These are phyloP conservation scores for Galleria mellonella DNA, from an alignment of 1,140 invertebrate species.

Conservation along the genomic window DNA sequence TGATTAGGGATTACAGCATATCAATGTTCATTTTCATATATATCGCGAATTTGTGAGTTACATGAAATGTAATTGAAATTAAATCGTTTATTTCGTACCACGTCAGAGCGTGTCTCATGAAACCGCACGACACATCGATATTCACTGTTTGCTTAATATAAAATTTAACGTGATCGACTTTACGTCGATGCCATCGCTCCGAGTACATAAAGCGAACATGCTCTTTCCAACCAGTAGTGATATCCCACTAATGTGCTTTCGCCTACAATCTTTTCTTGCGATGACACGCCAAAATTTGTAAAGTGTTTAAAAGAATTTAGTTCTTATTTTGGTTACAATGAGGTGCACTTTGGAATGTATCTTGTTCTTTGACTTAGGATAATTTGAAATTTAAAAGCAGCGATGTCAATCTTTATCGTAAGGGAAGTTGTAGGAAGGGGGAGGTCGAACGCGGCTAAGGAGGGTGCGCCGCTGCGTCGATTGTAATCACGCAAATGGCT, in stretches of 20 bases:
- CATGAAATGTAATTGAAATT: neutral
- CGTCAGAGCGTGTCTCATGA: constrained; percentile 7
- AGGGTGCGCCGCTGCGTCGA: constrained; percentile 66
- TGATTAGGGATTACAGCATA: too few species aligned
- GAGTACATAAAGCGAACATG: constrained; percentile 57
- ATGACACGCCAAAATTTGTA: constrained; percentile 58
- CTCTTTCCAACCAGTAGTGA: constrained; percentile 62
- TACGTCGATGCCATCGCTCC: constrained; percentile 39
- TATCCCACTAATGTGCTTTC: constrained; percentile 70
- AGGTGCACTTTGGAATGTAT: constrained; percentile 35
- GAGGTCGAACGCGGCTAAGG: constrained; percentile 35
- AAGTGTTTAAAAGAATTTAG: constrained; percentile 19
- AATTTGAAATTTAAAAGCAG: constrained; percentile 59
- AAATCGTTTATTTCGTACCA: constrained; percentile 1
- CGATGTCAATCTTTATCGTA: constrained; percentile 72
- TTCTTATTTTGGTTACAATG: constrained; percentile 27
- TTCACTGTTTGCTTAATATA: constrained; percentile 58
- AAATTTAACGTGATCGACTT: constrained; percentile 61
- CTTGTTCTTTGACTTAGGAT: constrained; percentile 42
- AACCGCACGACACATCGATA: constrained; percentile 40
- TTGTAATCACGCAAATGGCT: constrained; percentile 73
- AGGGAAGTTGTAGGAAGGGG: constrained; percentile 63
- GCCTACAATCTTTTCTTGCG: constrained; percentile 69
- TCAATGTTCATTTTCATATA: too few species aligned
- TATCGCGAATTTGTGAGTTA: too few species aligned